Conservation (phyloP, 2,888 invertebrate genomes). For the Cistogaster globosa region DNA sequence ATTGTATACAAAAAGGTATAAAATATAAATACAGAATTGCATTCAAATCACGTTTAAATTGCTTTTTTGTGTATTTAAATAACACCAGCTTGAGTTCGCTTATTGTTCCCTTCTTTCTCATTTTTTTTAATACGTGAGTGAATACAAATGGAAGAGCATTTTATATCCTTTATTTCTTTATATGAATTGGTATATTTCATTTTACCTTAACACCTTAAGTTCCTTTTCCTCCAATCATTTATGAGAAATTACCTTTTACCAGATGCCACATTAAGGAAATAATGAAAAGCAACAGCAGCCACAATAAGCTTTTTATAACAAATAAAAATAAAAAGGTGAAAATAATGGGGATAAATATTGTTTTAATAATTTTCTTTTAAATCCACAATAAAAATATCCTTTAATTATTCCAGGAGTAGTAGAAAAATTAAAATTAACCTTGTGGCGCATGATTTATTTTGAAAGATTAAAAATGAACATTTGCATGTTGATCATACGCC, state of each 20-base stretch:
- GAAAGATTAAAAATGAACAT: background rate
- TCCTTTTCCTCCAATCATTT: constrained; percentile 63
- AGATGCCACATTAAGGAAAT: constrained; percentile 58
- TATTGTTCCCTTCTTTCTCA: background rate
- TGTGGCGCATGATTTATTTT: constrained; percentile 31
- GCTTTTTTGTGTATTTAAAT: constrained; percentile 31
- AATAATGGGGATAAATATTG: constrained; percentile 15
- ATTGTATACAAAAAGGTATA: background rate
- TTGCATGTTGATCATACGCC: constrained; percentile 33
- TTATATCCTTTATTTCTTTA: constrained; percentile 29
- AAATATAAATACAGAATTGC: constrained; percentile 55
- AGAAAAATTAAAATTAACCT: background rate
- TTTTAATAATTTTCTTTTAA: constrained; percentile 34
- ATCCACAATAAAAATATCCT: constrained; percentile 37
- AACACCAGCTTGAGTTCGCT: constrained; percentile 22
- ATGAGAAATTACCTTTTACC: constrained; percentile 64
- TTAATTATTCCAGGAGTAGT: constrained; percentile 33
- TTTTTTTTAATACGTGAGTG: background rate
- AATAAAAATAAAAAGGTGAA: constrained; percentile 25
- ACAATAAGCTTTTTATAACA: constrained; percentile 38
- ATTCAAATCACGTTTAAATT: constrained; percentile 68
- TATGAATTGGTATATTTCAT: constrained; percentile 17
- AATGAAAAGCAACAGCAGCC: constrained; percentile 40
- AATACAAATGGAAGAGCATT: background rate
- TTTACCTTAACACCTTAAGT: constrained; percentile 70